Conservation (phyloP, 37 sponge, comb jelly and placozoan genomes). For the Chondrosia reniformis region DNA sequence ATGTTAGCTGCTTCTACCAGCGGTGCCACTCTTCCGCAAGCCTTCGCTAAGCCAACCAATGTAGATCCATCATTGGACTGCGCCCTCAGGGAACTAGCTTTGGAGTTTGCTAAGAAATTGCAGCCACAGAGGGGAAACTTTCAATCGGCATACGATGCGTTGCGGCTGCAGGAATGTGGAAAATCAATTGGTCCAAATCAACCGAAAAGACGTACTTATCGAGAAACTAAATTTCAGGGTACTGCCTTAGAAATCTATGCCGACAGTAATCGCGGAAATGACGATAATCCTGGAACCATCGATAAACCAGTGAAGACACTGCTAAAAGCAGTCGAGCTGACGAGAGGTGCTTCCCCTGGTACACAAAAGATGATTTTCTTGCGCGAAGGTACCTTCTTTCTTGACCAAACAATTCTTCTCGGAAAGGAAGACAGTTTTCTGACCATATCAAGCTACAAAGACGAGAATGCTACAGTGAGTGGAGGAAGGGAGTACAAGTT, state of each 20-base stretch:
- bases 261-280: conserved; percentile 7
- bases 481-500: conserved; percentile 44
- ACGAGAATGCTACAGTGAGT: conserved; percentile 35
- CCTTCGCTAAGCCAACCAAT: no score
- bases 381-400: conserved; percentile 26
- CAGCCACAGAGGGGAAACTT: conserved; percentile 38
- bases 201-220: no score
- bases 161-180: conserved; percentile 43
- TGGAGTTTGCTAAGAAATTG: conserved; percentile 56
- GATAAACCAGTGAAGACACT: conserved; percentile 43
- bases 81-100: conserved; percentile 49
- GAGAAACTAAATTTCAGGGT: not conserved
- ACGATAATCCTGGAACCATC: conserved; percentile 35
- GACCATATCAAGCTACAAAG: conserved; percentile 24
- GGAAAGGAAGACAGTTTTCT: conserved; percentile 24
- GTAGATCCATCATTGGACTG: conserved; percentile 51
- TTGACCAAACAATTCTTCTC: conserved; percentile 7
- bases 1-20: no score
- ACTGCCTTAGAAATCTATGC: conserved; percentile 13
- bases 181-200: not conserved
- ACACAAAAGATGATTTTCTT: conserved; percentile 20
- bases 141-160: conserved; percentile 44
- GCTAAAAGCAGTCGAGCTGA: conserved; percentile 18
- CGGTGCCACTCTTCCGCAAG: no score
- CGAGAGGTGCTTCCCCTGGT: not conserved